Percentiles rank a stretch among this genome's conserved stretches.
These are phyloP conservation scores for Bathynomus jamesi DNA, from an alignment of 1,140 invertebrate genomes.

Conservation along the genomic window DNA sequence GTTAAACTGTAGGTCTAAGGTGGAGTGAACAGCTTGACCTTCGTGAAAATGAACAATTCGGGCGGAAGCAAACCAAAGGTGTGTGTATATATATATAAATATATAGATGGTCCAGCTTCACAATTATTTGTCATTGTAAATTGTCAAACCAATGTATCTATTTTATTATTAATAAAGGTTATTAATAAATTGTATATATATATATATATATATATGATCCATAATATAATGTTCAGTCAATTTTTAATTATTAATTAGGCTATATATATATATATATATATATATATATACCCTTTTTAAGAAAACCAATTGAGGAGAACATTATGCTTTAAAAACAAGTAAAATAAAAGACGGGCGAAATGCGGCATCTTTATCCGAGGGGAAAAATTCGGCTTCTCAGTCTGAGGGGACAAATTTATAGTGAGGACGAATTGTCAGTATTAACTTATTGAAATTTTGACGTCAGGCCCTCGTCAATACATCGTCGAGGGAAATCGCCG, in stretches of 20 bases:
- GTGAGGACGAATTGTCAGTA: neutral
- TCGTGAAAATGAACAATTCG: too few relatives aligned
- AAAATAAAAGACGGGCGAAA: too few relatives aligned
- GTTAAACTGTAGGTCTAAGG: too few relatives aligned
- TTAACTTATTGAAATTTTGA: constrained; percentile 1
- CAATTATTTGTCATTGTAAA: too few relatives aligned
- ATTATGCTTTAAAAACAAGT: too few relatives aligned
- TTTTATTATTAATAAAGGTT: neutral
- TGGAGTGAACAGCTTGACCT: too few relatives aligned
- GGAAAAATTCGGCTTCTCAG: neutral
- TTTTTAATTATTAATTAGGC: neutral
- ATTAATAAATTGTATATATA: neutral
- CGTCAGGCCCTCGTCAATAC: neutral
- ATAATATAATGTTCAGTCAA: neutral
- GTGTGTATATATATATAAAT: too few relatives aligned
- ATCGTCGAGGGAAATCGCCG: neutral
- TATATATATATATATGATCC: neutral
- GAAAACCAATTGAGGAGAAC: neutral
- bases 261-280: constrained; percentile 1
- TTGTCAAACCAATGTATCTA: too few relatives aligned
- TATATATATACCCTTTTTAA: neutral
- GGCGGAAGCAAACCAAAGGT: too few relatives aligned
- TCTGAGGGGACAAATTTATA: neutral
- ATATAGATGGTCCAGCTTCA: too few relatives aligned
- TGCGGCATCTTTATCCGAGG: neutral